Base-by-base conservation (phyloP, 1,140 invertebrate genomes). In the Akabosia matsudoensis region DNA sequence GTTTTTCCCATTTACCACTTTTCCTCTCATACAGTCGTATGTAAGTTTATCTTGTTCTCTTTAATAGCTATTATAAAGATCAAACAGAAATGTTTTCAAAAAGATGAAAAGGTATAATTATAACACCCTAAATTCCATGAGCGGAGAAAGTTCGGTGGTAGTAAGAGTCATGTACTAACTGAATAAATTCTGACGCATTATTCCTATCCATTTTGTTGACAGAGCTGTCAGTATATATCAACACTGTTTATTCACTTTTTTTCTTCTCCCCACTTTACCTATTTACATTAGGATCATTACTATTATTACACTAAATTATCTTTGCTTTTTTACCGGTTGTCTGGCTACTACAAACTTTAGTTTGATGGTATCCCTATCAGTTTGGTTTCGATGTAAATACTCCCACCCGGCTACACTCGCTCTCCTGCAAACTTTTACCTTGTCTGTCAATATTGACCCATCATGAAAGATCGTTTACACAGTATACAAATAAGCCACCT, bases 361-460 rank as follows among this genome's bases (percentile, higher is more conserved):
- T n/a, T n/a, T n/a, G n/a, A n/a, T n/a, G n/a, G n/a, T n/a, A n/a
- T n/a, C n/a, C n/a, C n/a, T n/a, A n/a, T n/a, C n/a, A n/a, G n/a
- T n/a, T n/a, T n/a, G n/a, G n/a, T n/a, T n/a, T n/a, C n/a, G n/a
- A n/a, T n/a, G n/a, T n/a, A n/a, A n/a, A n/a, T n/a, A n/a, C n/a
- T n/a, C n/a, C n/a, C n/a, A n/a, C n/a, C n/a, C n/a, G n/a, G n/a
- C n/a, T n/a, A n/a, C n/a, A n/a, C n/a, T n/a, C n/a, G n/a, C n/a
- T 45, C 7, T 45, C 37, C 37, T 10, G 37, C 37, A 7, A 45
- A 18, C 37, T 45, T 45, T 7, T 67, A 30, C 26, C 31, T 67
- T 67, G 13, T 7, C 28, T 67, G 61, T 67, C 61, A 67, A 67
- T 67, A 67, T 67, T 67, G 61, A 67, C 61, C 61, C 61, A 67